Conservation (phyloP, 2,797 vertebrate genomes). For the Diceros bicornis region DNA sequence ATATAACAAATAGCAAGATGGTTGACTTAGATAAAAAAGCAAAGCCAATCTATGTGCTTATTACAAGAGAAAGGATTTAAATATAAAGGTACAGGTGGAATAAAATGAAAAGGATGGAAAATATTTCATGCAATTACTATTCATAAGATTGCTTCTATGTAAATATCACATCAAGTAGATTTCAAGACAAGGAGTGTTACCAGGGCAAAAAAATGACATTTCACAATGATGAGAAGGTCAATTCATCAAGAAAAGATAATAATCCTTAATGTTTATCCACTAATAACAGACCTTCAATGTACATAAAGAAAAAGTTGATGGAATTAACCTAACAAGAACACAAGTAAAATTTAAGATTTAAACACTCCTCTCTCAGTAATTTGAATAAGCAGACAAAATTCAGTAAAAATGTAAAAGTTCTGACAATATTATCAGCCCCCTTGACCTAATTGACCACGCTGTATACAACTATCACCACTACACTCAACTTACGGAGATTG, state of each 20-base stretch:
- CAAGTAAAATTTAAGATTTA: conserved; percentile 23
- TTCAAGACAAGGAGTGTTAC: neutral
- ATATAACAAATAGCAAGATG: neutral
- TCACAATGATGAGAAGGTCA: neutral
- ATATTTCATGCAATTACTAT: neutral
- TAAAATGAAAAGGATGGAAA: neutral
- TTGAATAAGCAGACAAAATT: neutral
- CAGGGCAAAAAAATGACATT: neutral
- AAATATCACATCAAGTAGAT: neutral
- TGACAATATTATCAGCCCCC: neutral
- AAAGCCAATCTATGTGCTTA: neutral
- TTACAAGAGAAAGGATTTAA: neutral
- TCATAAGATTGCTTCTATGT: neutral
- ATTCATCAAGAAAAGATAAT: neutral
- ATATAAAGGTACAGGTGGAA: neutral
- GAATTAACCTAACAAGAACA: neutral
- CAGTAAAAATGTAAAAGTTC: neutral
- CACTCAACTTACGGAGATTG: neutral
- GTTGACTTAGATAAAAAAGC: neutral
- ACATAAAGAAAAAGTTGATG: neutral
- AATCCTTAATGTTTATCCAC: neutral
- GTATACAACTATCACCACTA: neutral
- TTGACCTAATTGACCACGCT: neutral
- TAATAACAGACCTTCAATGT: neutral
- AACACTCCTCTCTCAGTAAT: neutral